Conservation (phyloP, 2,888 invertebrate genomes). For the Napeogenes inachia region DNA sequence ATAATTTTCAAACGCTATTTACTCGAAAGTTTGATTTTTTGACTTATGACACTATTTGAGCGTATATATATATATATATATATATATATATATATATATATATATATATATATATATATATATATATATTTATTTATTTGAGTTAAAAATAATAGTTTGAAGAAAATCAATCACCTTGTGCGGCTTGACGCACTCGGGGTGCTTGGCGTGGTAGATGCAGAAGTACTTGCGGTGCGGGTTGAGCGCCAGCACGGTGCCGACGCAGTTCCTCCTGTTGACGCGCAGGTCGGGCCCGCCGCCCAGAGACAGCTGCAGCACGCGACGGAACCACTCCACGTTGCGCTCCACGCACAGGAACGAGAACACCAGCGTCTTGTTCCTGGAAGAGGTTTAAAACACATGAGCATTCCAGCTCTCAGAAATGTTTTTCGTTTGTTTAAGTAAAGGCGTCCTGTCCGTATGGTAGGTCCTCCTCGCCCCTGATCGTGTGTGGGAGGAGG, state of each 20-base stretch:
- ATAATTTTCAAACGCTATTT: too few relatives aligned
- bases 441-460: too few relatives aligned
- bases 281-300: constrained; percentile 84
- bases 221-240: constrained; percentile 99
- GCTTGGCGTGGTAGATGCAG: constrained; percentile 98
- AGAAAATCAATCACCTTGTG: constrained; percentile 73
- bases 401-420: background rate
- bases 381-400: constrained; percentile 46
- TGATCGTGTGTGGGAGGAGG: too few relatives aligned
- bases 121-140: too few relatives aligned
- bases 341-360: constrained; percentile 95
- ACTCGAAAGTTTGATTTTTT: too few relatives aligned
- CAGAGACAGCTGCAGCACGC: constrained; percentile 90
- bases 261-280: constrained; percentile 97
- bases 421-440: too few relatives aligned
- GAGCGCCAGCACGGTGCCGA: constrained; percentile 95
- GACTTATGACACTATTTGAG: too few relatives aligned
- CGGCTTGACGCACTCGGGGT: constrained; percentile 86
- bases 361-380: constrained; percentile 97
- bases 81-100: too few relatives aligned
- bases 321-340: constrained; percentile 95
- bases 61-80: too few relatives aligned
- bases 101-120: too few relatives aligned
- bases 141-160: too few relatives aligned
- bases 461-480: too few relatives aligned